These are phyloP conservation scores for Caenorhabditis briggsae DNA, from an alignment of 1,140 invertebrate genomes.

Conservation along the genomic window DNA sequence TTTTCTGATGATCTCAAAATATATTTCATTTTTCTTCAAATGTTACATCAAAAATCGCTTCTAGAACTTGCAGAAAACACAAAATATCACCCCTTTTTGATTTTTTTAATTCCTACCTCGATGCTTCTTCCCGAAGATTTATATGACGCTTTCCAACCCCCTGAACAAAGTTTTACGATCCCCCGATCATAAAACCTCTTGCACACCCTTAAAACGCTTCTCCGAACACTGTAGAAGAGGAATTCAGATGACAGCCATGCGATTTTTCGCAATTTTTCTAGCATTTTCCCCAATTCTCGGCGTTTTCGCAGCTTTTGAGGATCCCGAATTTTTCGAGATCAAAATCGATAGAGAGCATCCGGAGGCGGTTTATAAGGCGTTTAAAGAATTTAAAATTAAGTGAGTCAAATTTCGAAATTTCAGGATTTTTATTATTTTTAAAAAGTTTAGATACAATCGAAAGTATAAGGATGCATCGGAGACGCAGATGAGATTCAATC, in stretches of 20 bases:
- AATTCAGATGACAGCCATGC: not conserved
- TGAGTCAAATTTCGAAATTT: not conserved
- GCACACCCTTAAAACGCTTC: too few species aligned
- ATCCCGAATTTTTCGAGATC: constrained; percentile 29
- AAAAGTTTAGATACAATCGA: constrained; percentile 15
- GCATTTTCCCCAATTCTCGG: not conserved
- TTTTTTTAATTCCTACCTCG: too few species aligned
- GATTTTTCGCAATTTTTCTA: not conserved
- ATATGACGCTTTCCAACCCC: too few species aligned
- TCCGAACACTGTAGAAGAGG: too few species aligned
- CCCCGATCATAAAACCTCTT: too few species aligned
- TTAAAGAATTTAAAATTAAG: constrained; percentile 32
- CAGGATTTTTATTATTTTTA: not conserved
- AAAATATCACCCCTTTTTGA: too few species aligned
- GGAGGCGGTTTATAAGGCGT: constrained; percentile 30
- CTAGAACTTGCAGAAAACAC: too few species aligned
- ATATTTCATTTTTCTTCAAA: too few species aligned
- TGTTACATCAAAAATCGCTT: too few species aligned
- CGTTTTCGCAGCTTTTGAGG: not conserved
- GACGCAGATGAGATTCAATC: constrained; percentile 22
- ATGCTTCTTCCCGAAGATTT: too few species aligned
- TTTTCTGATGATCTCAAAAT: too few species aligned
- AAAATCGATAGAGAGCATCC: constrained; percentile 22
- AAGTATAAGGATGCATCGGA: constrained; percentile 41
- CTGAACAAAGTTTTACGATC: too few species aligned